Conservation (phyloP, 2,113 vertebrate species). For the Mustela nigripes region DNA sequence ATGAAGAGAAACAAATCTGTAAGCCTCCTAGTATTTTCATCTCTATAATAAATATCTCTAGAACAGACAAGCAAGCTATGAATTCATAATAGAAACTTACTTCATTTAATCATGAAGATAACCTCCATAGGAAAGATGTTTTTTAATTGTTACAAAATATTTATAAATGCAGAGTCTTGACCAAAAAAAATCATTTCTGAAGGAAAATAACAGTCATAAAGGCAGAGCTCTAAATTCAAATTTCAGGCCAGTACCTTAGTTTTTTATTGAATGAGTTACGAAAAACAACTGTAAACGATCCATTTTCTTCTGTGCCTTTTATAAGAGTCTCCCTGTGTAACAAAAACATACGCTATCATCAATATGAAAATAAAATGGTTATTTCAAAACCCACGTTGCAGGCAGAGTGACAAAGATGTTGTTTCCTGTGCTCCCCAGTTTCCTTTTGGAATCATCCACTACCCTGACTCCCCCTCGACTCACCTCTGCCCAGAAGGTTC, state of each 20-base stretch:
- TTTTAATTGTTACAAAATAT: slow-evolving; percentile 44
- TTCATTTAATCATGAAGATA: background rate
- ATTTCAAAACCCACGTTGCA: background rate
- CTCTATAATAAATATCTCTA: background rate
- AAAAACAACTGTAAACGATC: slow-evolving; percentile 19
- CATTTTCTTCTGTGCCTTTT: slow-evolving; percentile 48
- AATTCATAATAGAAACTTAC: background rate
- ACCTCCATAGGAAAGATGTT: background rate
- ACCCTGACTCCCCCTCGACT: background rate
- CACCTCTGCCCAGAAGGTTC: background rate
- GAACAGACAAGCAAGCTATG: background rate
- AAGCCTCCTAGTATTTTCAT: background rate
- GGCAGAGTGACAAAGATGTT: background rate
- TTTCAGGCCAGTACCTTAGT: slow-evolving; percentile 59
- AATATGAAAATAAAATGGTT: slow-evolving; percentile 12
- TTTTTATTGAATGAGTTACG: slow-evolving; percentile 71
- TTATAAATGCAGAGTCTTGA: slow-evolving; percentile 6
- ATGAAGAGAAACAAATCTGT: background rate
- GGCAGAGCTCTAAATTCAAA: slow-evolving; percentile 77
- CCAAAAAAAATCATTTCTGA: slow-evolving; percentile 41
- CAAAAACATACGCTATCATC: background rate
- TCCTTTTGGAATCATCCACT: background rate
- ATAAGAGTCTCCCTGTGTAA: background rate
- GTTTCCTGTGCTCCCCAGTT: background rate
- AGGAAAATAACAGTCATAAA: slow-evolving; percentile 58